Evolutionary conservation across 2,113 vertebrate genomes (phyloP).

Genomic region (Zosterops borbonicus): DNA sequence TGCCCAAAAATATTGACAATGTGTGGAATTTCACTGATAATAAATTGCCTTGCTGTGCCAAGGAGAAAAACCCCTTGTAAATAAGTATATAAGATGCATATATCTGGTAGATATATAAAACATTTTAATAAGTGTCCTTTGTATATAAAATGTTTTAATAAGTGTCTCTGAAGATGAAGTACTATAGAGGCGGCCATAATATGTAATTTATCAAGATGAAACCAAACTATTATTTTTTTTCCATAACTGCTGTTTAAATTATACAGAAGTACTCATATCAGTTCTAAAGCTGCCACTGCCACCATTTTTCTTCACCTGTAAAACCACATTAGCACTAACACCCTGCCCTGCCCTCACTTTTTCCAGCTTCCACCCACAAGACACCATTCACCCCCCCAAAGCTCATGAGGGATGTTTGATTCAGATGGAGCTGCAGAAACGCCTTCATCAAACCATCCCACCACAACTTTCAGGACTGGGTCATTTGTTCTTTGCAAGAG

Average conservation of each 20-base stretch:
- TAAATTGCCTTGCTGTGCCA: background rate
- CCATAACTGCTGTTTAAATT: too few relatives aligned
- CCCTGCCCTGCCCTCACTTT: background rate
- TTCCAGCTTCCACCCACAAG: background rate
- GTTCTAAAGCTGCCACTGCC: too few relatives aligned
- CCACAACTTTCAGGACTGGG: background rate
- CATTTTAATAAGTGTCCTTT: too few relatives aligned
- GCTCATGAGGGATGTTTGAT: background rate
- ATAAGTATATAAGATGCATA: rapidly evolving
- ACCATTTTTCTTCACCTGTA: too few relatives aligned
- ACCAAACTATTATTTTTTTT: too few relatives aligned
- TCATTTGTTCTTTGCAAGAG: background rate
- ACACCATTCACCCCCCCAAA: background rate
- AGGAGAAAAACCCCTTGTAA: background rate
- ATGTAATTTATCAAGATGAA: too few relatives aligned
- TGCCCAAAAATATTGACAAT: background rate
- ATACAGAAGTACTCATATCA: too few relatives aligned
- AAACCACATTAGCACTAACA: too few relatives aligned
- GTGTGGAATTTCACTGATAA: background rate
- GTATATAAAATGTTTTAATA: too few relatives aligned
- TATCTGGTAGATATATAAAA: background rate
- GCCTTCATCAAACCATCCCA: background rate
- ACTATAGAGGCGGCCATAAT: too few relatives aligned
- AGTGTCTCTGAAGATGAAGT: too few relatives aligned
- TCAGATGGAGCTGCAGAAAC: background rate